Base-by-base conservation (phyloP, 2,113 vertebrate genomes). In the Dasyornis broadbenti region DNA sequence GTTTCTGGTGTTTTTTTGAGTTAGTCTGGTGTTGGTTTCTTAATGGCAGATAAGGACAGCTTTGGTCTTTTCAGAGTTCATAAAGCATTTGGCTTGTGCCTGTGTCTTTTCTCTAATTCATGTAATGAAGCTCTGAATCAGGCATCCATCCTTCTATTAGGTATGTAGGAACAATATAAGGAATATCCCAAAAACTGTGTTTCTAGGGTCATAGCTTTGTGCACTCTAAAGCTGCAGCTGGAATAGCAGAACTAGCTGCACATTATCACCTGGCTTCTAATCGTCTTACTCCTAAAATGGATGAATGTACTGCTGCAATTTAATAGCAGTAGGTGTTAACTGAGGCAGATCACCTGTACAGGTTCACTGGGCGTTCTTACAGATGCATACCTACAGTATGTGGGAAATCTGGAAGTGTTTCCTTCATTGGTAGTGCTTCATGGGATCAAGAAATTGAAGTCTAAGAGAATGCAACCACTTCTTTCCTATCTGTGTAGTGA, bases 351-450 rank as follows among this genome's bases (percentile, higher is more conserved):
- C 11, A 40, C 7, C 35, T 84, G 37, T 47, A 13, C 31, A 31
- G 12, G 15, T 69, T 82, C 50, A 30, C 60, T 60, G 28, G 3
- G 2, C 40, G 6, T 54, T 50, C 33, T 42, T 52, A 47, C 24
- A 53, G n/a, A 35, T 82, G 7, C 3, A 5, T 28, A 37, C 11
- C 4, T n/a, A 18, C 8, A 33, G 7, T 56, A 8, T 17, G 4
- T 16, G 20, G 13, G 20, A 52, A 23, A 28, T 20, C 10, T 79
- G 35, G 10, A 73, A 35, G 8, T 26, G 15, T 71, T 70, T 79
- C 14, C 20, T 5, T 40, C 13, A 4, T 26, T 68, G 26, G 18
- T 35, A 57, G 5, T 35, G 21, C 47, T 88, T 11, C 0, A 0
- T 23, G 31, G 14, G 13, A 39, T 56, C 21, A 49, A 76, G 63